A percentile compares a stretch with the other conserved stretches of the same genome.
These are phyloP conservation scores for Steinernema hermaphroditum DNA, from an alignment of 2,888 invertebrate species.

Conservation along the genomic window DNA sequence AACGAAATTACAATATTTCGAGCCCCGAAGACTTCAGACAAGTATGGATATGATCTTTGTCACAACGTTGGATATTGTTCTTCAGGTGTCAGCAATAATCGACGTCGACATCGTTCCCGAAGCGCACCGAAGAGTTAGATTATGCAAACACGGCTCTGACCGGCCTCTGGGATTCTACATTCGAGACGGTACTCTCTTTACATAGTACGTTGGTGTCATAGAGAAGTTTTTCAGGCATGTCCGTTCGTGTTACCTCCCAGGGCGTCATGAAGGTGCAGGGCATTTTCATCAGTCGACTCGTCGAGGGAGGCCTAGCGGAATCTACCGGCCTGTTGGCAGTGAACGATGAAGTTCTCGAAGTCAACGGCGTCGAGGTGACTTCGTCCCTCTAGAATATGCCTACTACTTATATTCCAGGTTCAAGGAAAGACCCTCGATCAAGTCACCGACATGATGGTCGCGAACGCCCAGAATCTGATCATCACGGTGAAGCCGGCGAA, in stretches of 20 bases:
- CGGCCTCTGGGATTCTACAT: constrained; percentile 97
- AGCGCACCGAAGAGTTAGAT: constrained; percentile 87
- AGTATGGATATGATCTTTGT: constrained; percentile 56
- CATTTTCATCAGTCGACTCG: constrained; percentile 95
- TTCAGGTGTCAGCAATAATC: constrained; percentile 92
- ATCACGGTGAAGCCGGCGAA: constrained; percentile 98
- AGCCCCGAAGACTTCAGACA: constrained; percentile 97
- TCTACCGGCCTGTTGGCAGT: constrained; percentile 95
- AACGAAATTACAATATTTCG: constrained; percentile 74
- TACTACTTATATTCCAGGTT: constrained; percentile 47
- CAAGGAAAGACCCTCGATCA: constrained; percentile 95
- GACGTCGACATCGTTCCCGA: constrained; percentile 99
- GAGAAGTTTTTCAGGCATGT: constrained; percentile 66
- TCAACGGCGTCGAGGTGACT: constrained; percentile 95
- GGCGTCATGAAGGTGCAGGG: constrained; percentile 69
- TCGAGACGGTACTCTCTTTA: constrained; percentile 75
- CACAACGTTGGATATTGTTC: neutral
- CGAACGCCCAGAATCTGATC: constrained; percentile 96
- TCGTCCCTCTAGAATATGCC: neutral
- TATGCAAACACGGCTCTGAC: constrained; percentile 95
- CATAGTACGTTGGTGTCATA: no score
- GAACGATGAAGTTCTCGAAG: constrained; percentile 93
- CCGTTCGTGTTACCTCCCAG: constrained; percentile 82
- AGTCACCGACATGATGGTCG: constrained; percentile 99
- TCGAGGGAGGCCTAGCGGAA: constrained; percentile 89